Evolutionary conservation across 2,888 invertebrate species (phyloP).

Genomic region (Auanema freiburgensis): DNA sequence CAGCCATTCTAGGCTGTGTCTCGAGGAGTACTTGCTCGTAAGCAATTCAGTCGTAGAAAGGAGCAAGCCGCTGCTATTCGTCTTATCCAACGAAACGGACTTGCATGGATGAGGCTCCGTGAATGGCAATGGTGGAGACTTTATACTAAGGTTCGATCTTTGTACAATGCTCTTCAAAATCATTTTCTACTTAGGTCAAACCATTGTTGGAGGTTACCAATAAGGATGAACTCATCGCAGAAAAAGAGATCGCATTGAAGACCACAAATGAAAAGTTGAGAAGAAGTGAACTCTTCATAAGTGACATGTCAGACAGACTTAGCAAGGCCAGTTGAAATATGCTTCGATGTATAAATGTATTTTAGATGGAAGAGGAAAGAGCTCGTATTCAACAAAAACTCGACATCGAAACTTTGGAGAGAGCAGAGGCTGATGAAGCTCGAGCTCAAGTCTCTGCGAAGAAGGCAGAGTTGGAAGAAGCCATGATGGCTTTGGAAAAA

Average conservation of each 20-base stretch:
- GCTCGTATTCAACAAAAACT: conserved; percentile 85
- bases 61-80: conserved; percentile 95
- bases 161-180: neutral
- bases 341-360: neutral
- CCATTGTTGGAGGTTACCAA: conserved; percentile 92
- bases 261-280: conserved; percentile 38
- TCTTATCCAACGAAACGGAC: conserved; percentile 96
- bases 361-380: conserved; percentile 82
- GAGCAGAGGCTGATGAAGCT: conserved; percentile 22
- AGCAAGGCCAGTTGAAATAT: conserved; percentile 4
- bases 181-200: conserved; percentile 71
- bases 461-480: conserved; percentile 21
- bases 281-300: conserved; percentile 38
- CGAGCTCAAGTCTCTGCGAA: neutral
- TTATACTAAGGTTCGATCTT: conserved; percentile 79
- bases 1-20: conserved; percentile 91
- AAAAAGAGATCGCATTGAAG: conserved; percentile 90
- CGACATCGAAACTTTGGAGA: conserved; percentile 71
- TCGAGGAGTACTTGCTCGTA: conserved; percentile 83
- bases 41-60: conserved; percentile 89
- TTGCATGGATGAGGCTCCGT: conserved; percentile 92
- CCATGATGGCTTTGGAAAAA: conserved; percentile 20
- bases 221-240: conserved; percentile 93
- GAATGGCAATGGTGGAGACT: conserved; percentile 99
- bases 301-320: conserved; percentile 24